These are phyloP conservation scores for Epinephelus lanceolatus DNA, from an alignment of 2,113 vertebrate species.

Conservation along the genomic window DNA sequence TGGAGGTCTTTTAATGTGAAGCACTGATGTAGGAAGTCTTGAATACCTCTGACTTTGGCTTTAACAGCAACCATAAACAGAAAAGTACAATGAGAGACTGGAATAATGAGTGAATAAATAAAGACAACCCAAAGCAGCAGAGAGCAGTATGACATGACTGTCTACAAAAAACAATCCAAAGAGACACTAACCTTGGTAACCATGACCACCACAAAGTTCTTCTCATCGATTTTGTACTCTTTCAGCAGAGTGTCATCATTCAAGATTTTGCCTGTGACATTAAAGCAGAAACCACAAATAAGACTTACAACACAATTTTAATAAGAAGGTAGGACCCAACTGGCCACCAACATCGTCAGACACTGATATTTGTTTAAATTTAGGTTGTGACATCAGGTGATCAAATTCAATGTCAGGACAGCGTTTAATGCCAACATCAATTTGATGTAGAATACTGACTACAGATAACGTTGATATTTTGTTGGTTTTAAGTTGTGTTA, in stretches of 20 bases:
- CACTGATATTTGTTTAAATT: too few species aligned
- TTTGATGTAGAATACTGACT: too few species aligned
- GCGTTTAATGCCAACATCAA: too few species aligned
- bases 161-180: neutral
- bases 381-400: too few species aligned
- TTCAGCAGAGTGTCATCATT: constrained; percentile 83
- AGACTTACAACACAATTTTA: neutral
- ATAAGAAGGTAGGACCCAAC: neutral
- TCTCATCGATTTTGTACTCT: constrained; percentile 87
- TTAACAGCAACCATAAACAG: neutral
- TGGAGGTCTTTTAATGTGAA: neutral
- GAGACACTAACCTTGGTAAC: constrained; percentile 82
- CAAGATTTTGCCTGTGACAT: constrained; percentile 83
- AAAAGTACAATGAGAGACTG: neutral
- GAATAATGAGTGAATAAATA: neutral
- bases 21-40: neutral
- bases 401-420: too few species aligned
- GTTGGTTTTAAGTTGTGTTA: too few species aligned
- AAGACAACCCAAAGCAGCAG: neutral
- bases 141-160: neutral
- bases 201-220: constrained; percentile 88
- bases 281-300: constrained; percentile 9
- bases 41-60: neutral
- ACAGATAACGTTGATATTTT: too few species aligned
- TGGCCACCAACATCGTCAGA: too few species aligned